Percentiles rank a stretch among this genome's conserved stretches.
phyloP scores from a whole-genome alignment of 1,140 invertebrate species.

The Chelonus insularis region DNA sequence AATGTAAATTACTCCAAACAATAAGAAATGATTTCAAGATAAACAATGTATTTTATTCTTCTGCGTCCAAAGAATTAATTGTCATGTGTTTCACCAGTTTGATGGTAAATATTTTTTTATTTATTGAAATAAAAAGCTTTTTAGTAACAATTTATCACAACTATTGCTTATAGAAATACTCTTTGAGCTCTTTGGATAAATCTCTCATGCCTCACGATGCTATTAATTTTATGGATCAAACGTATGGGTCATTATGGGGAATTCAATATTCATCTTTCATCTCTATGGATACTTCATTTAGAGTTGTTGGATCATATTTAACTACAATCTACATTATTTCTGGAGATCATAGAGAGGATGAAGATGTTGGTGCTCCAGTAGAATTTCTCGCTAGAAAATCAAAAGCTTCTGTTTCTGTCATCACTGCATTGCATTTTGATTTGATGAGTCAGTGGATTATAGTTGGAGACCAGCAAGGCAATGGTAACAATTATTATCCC shows the following conservation, averaged over 20 bases:
- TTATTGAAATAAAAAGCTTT: too few relatives aligned
- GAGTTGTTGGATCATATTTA: constrained; percentile 34
- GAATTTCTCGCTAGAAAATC: constrained; percentile 29
- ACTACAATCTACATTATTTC: constrained; percentile 36
- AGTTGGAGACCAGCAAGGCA: constrained; percentile 36
- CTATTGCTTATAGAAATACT: too few relatives aligned
- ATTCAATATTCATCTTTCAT: constrained; percentile 30
- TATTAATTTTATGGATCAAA: constrained; percentile 28
- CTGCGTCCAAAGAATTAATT: constrained; percentile 26
- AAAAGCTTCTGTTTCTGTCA: constrained; percentile 25
- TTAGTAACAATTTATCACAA: too few relatives aligned
- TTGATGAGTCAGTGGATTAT: constrained; percentile 34
- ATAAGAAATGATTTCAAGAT: constrained; percentile 33
- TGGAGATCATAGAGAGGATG: constrained; percentile 14
- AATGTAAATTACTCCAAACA: constrained; percentile 27
- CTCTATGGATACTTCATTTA: constrained; percentile 1
- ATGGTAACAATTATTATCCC: too few relatives aligned
- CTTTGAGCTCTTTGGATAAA: constrained; percentile 19
- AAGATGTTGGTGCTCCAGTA: neutral
- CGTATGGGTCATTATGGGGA: constrained; percentile 32
- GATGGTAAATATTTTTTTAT: constrained; percentile 23
- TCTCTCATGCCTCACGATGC: constrained; percentile 18
- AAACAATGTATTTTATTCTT: constrained; percentile 24
- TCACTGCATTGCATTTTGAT: constrained; percentile 35
- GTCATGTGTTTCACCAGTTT: constrained; percentile 29